phyloP scores from a whole-genome alignment of 2,797 vertebrate species.

The Ambastaia sidthimunki region DNA sequence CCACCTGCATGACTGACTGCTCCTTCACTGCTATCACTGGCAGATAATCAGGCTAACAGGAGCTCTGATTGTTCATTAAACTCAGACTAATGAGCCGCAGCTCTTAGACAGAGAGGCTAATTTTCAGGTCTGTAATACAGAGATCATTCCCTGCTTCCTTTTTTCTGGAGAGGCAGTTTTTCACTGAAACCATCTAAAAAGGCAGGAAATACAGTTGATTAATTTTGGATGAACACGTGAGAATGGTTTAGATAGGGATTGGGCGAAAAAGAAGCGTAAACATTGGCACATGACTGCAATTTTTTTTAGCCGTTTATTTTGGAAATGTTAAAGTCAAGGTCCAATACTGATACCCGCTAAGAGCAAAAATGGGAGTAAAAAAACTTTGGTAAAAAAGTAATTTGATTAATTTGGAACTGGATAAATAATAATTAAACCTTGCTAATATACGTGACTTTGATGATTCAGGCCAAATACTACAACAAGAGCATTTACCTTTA shows the following conservation, averaged over 20 bases:
- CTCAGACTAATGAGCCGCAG: constrained; percentile 45
- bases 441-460: not conserved
- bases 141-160: not conserved
- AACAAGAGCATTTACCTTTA: too few species aligned
- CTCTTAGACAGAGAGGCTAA: constrained; percentile 8
- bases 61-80: constrained; percentile 48
- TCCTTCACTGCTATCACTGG: constrained; percentile 16
- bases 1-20: constrained; percentile 11
- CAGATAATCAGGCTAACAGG: constrained; percentile 29
- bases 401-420: too few species aligned
- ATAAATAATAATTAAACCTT: not conserved
- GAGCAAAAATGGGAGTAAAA: too few species aligned
- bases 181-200: not conserved
- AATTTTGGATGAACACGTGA: not conserved
- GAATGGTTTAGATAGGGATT: not conserved
- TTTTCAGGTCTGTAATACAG: constrained; percentile 12
- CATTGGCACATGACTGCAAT: not conserved
- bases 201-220: not conserved
- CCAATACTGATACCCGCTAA: too few species aligned
- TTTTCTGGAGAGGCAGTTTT: not conserved
- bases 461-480: not conserved
- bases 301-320: too few species aligned
- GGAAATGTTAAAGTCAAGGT: too few species aligned
- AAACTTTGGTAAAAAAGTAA: too few species aligned
- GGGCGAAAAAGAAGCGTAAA: not conserved